Conservation (phyloP, 2,888 invertebrate species). For the Pseudococcus longispinus region DNA sequence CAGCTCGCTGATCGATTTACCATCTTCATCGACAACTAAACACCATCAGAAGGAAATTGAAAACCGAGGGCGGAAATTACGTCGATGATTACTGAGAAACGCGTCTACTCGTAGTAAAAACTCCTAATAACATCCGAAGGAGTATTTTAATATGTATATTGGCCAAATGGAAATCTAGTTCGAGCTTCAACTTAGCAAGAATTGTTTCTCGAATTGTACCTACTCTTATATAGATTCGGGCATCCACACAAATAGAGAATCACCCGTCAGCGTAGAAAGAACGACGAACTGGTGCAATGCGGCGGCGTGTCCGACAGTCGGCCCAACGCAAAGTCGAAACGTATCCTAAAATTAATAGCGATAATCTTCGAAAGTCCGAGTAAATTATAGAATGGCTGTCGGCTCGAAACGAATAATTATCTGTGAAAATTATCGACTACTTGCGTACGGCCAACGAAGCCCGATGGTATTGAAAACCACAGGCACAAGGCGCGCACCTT, state of each 20-base stretch:
- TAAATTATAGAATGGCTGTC: slow-evolving; percentile 22
- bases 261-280: neutral
- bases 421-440: slow-evolving; percentile 24
- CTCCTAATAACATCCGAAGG: neutral
- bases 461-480: neutral
- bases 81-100: neutral
- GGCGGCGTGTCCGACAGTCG: neutral
- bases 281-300: neutral
- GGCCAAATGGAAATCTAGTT: neutral
- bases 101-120: neutral
- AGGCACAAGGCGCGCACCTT: neutral
- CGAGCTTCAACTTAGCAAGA: neutral
- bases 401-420: slow-evolving; percentile 22
- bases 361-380: slow-evolving; percentile 27
- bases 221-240: neutral
- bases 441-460: neutral
- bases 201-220: neutral
- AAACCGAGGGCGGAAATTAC: neutral
- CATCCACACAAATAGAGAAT: neutral
- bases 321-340: neutral
- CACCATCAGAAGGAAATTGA: neutral
- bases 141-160: slow-evolving; percentile 11
- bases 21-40: neutral
- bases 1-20: neutral
- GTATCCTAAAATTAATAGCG: slow-evolving; percentile 34